A percentile compares a stretch with the other conserved stretches of the same genome.
Evolutionary conservation across 1,140 invertebrate species (phyloP).

Genomic region (Cherax destructor): DNA sequence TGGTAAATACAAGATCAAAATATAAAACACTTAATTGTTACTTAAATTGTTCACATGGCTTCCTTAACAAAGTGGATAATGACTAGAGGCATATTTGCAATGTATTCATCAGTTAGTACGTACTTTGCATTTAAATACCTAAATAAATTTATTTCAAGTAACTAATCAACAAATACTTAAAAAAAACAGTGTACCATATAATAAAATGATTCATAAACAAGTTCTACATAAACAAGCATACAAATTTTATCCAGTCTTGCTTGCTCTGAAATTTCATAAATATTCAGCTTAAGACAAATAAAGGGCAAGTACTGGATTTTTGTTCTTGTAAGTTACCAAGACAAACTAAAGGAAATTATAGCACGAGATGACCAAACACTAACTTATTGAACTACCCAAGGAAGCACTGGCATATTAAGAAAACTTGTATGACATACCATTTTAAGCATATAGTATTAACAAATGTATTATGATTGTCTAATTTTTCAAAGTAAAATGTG

Average conservation of each 20-base stretch:
- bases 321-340: background rate
- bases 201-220: background rate
- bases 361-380: background rate
- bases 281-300: background rate
- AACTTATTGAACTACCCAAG: background rate
- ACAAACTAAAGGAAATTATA: background rate
- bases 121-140: background rate
- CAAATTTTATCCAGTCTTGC: background rate
- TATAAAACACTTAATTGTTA: background rate
- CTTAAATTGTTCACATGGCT: conserved; percentile 1
- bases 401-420: background rate
- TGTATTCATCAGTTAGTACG: background rate
- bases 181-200: background rate
- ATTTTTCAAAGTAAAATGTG: background rate
- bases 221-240: background rate
- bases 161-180: background rate
- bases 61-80: background rate
- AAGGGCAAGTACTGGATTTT: background rate
- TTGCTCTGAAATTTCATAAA: background rate
- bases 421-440: background rate
- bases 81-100: background rate
- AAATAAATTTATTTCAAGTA: background rate
- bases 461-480: background rate
- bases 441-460: background rate
- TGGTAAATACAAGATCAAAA: no score